Evolutionary conservation across 2,797 vertebrate genomes (phyloP).

Genomic region (Silurus aristotelis): DNA sequence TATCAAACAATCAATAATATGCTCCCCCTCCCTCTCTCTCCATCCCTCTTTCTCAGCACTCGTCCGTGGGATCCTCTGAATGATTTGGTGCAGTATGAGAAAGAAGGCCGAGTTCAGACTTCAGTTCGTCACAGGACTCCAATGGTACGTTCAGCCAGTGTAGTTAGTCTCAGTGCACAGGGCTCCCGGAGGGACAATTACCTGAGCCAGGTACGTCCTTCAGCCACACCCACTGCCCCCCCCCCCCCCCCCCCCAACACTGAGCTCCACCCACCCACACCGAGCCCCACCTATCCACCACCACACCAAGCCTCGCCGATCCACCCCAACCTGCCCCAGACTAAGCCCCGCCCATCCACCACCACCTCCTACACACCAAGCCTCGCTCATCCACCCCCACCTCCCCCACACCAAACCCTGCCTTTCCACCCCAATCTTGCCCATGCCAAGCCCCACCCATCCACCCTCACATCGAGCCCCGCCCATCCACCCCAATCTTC

Average conservation of each 20-base stretch:
- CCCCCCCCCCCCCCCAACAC: too few relatives aligned
- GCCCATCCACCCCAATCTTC: slow-evolving; percentile 20
- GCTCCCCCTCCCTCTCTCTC: not conserved
- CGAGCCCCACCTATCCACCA: too few relatives aligned
- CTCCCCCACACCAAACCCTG: not conserved
- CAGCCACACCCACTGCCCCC: slow-evolving; percentile 21
- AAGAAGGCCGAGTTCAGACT: slow-evolving; percentile 94
- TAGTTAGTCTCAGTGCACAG: slow-evolving; percentile 83
- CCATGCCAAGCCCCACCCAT: not conserved
- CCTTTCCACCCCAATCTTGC: slow-evolving; percentile 5
- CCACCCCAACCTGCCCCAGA: slow-evolving; percentile 3
- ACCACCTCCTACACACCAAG: too few relatives aligned
- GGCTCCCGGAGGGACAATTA: slow-evolving; percentile 77
- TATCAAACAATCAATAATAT: too few relatives aligned
- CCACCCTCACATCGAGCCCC: slow-evolving; percentile 2
- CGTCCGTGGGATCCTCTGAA: slow-evolving; percentile 98
- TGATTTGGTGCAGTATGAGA: slow-evolving; percentile 97
- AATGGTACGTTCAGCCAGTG: slow-evolving; percentile 91
- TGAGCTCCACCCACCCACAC: slow-evolving; percentile 26
- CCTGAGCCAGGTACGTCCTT: slow-evolving; percentile 73
- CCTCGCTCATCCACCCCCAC: slow-evolving; percentile 19
- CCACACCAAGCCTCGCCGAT: slow-evolving; percentile 20
- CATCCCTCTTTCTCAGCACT: slow-evolving; percentile 75
- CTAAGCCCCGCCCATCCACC: too few relatives aligned
- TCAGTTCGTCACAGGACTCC: slow-evolving; percentile 97